phyloP scores from a whole-genome alignment of 2,797 vertebrate species.

The Chaenodraco wilsoni region DNA sequence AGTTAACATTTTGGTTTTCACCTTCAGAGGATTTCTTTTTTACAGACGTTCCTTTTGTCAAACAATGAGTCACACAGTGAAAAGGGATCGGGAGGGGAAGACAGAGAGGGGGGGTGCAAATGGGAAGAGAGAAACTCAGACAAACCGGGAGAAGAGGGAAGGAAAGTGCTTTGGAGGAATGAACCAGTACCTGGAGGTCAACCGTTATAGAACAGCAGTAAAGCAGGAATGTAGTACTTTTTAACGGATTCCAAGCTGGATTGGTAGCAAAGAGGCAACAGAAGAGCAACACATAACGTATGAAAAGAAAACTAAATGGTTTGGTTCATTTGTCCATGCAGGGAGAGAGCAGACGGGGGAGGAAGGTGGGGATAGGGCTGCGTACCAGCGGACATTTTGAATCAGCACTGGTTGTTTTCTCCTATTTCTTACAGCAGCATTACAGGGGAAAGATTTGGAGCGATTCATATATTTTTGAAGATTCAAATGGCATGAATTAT shows the following conservation, averaged over 20 bases:
- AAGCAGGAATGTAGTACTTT: too few relatives aligned
- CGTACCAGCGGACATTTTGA: constrained; percentile 21
- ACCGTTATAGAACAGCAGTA: not conserved
- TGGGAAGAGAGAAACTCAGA: not conserved
- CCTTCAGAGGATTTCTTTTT: not conserved
- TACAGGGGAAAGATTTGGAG: too few relatives aligned
- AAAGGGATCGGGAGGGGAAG: not conserved
- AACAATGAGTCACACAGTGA: not conserved
- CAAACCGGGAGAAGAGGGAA: constrained; percentile 12
- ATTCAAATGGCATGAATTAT: too few relatives aligned
- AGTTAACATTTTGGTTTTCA: not conserved
- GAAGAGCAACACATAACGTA: not conserved
- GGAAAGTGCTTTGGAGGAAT: constrained; percentile 36
- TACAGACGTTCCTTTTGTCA: not conserved
- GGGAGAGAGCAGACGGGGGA: constrained; percentile 35
- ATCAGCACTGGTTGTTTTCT: too few relatives aligned
- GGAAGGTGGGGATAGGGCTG: constrained; percentile 41
- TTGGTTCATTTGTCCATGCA: constrained; percentile 54
- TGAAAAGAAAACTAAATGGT: too few relatives aligned
- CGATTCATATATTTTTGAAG: too few relatives aligned
- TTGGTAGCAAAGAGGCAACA: constrained; percentile 3
- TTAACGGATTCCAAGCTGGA: not conserved
- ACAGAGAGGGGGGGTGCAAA: not conserved
- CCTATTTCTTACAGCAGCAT: too few relatives aligned
- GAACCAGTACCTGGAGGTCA: constrained; percentile 28